Evolutionary conservation across 2,888 invertebrate species (phyloP), one percentile per base, ranked within the genome.

Genomic region (Drosophila affinis): DNA sequence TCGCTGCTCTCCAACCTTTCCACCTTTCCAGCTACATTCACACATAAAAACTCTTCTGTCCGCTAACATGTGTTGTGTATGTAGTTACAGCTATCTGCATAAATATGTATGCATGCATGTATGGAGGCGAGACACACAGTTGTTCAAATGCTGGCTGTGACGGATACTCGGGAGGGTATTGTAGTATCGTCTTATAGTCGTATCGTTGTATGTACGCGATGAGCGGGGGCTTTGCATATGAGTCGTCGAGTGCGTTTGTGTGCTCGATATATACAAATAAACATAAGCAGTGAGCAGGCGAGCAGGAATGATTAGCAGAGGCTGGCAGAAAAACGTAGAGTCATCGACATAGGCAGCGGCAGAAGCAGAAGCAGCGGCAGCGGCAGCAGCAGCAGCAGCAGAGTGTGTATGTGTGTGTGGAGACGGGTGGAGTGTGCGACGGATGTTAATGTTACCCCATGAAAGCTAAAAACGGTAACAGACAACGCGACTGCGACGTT

Each of bases 191-290:
- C 14, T 14, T 39, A 46, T 24, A 34, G 65, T 21, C 14, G 39
- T 39, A 49, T 18, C 45, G 65, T 21, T 60, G 60, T 48, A 75
- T 72, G 68, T 77, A 61, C 67, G 68, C 71, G 55, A 47, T 58
- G 39, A 49, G 24, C 14, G 46, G 29, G 71, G 55, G 72, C 75
- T 86, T 87, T 85, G 77, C 80, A 79, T 78, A 81, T 79, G 74
- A 67, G 71, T 68, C 72, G 74, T 67, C 73, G 75, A 71, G 80
- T 85, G 85, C 79, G 83, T 81, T 81, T 89, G 90, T 85, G 81
- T 82, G 85, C 83, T 79, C 87, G 84, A 87, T 88, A 88, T 87
- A 88, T 87, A 89, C 85, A 89, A 88, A 87, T 85, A 87, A 85
- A 87, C 89, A 89, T 88, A 87, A 85, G 82, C 77, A 71, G 67